Percentiles rank a stretch among this genome's conserved stretches.
These are phyloP conservation scores for Drosophila nebulosa DNA, from an alignment of 1,140 invertebrate species.

Conservation along the genomic window DNA sequence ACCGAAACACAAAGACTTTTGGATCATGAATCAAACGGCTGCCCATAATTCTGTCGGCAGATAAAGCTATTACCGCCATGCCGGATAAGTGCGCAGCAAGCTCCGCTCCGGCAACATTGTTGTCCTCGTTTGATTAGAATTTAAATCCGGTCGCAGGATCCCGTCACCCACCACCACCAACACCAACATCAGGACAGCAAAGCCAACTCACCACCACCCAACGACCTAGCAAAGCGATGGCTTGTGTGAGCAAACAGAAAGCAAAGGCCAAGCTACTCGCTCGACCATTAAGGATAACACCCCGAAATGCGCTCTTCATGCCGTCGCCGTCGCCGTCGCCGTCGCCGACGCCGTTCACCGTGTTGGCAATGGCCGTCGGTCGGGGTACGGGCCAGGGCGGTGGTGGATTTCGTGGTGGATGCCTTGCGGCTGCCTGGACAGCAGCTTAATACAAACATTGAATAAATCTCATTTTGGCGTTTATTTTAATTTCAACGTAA, in stretches of 20 bases:
- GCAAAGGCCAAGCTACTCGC: slow-evolving; percentile 32
- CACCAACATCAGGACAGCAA: slow-evolving; percentile 14
- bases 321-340: slow-evolving; percentile 26
- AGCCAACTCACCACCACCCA: slow-evolving; percentile 5
- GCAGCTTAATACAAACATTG: slow-evolving; percentile 76
- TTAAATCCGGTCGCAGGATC: slow-evolving; percentile 58
- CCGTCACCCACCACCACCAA: slow-evolving; percentile 9
- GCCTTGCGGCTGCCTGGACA: slow-evolving; percentile 52
- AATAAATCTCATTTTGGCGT: slow-evolving; percentile 75
- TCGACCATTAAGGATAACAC: slow-evolving; percentile 69
- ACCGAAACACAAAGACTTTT: slow-evolving; percentile 32
- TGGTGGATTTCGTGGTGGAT: slow-evolving; percentile 42
- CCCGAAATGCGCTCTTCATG: slow-evolving; percentile 55
- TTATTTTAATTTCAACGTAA: slow-evolving; percentile 79
- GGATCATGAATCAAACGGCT: slow-evolving; percentile 70
- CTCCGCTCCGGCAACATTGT: slow-evolving; percentile 26
- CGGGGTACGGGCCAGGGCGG: too few species aligned
- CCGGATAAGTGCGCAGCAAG: slow-evolving; percentile 70
- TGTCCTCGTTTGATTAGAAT: slow-evolving; percentile 72
- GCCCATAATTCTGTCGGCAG: slow-evolving; percentile 75
- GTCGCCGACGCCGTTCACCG: background rate
- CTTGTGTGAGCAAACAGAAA: slow-evolving; percentile 46
- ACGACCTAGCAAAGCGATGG: slow-evolving; percentile 23
- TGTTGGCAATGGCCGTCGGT: slow-evolving; percentile 2
- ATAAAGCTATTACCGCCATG: slow-evolving; percentile 78